These are phyloP conservation scores for Plebejus anna DNA, from an alignment of 2,888 invertebrate species.

Conservation along the genomic window DNA sequence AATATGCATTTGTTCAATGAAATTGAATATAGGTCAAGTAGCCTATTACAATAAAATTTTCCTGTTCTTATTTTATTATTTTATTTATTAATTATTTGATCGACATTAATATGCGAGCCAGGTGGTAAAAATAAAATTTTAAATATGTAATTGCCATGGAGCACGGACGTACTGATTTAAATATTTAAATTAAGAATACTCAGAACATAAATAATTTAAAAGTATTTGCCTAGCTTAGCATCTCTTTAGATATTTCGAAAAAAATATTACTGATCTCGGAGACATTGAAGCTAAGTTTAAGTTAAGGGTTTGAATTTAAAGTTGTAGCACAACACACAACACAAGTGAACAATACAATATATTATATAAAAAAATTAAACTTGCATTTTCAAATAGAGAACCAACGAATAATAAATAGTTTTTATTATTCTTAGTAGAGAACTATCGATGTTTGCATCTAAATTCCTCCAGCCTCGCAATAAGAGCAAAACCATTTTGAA, in stretches of 20 bases:
- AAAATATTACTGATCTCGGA: neutral
- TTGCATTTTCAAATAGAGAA: neutral
- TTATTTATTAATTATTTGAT: neutral
- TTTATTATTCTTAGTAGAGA: neutral
- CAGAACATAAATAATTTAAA: neutral
- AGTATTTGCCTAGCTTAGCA: neutral
- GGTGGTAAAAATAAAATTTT: neutral
- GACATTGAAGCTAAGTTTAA: neutral
- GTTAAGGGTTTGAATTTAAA: neutral
- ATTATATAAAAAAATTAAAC: neutral
- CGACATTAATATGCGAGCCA: neutral
- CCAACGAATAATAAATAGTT: neutral
- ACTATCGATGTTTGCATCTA: neutral
- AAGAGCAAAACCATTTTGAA: constrained; percentile 24
- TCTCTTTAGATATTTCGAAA: neutral
- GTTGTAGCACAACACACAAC: too few relatives aligned
- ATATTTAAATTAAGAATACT: neutral
- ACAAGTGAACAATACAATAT: too few relatives aligned
- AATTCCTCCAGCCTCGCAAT: constrained; percentile 12
- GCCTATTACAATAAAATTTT: neutral
- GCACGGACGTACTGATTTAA: neutral
- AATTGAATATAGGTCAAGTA: too few relatives aligned
- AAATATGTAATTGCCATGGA: neutral
- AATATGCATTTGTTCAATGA: too few relatives aligned
- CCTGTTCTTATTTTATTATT: neutral